Percentiles rank a stretch among this genome's conserved stretches.
These are phyloP conservation scores for Enteromius viviparus DNA, from an alignment of 2,797 vertebrate genomes.

Conservation along the genomic window DNA sequence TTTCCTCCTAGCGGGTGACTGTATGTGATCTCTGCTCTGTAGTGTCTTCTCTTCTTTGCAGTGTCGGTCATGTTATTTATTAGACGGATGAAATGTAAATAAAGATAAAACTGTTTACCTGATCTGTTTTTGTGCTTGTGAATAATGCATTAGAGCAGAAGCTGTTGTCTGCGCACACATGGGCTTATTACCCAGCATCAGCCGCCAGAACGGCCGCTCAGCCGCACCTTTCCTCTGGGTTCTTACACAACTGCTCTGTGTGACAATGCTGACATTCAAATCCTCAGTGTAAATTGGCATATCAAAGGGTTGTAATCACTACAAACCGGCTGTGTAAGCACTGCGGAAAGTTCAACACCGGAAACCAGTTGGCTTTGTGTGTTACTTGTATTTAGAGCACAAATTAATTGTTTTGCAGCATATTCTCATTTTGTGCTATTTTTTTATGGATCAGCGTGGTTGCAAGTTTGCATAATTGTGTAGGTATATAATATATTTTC, in stretches of 20 bases:
- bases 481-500: background rate
- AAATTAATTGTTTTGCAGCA: slow-evolving; percentile 20
- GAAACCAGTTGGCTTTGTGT: slow-evolving; percentile 1
- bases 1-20: slow-evolving; percentile 8
- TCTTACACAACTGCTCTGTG: slow-evolving; percentile 34
- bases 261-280: slow-evolving; percentile 49
- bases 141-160: slow-evolving; percentile 56
- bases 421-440: background rate
- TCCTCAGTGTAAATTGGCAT: slow-evolving; percentile 38
- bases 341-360: slow-evolving; percentile 25
- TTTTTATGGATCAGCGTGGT: background rate
- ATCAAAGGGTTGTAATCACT: slow-evolving; percentile 53
- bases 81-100: slow-evolving; percentile 49
- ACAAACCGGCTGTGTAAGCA: slow-evolving; percentile 42
- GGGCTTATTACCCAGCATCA: slow-evolving; percentile 48
- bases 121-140: slow-evolving; percentile 51
- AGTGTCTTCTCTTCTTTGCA: slow-evolving; percentile 42
- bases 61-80: slow-evolving; percentile 54
- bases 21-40: slow-evolving; percentile 41
- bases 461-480: slow-evolving; percentile 5
- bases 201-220: slow-evolving; percentile 12
- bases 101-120: slow-evolving; percentile 58
- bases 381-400: slow-evolving; percentile 33
- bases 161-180: slow-evolving; percentile 37
- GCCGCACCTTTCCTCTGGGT: slow-evolving; percentile 2